These are phyloP conservation scores for Timandra comae DNA, from an alignment of 2,888 invertebrate genomes.

Conservation along the genomic window DNA sequence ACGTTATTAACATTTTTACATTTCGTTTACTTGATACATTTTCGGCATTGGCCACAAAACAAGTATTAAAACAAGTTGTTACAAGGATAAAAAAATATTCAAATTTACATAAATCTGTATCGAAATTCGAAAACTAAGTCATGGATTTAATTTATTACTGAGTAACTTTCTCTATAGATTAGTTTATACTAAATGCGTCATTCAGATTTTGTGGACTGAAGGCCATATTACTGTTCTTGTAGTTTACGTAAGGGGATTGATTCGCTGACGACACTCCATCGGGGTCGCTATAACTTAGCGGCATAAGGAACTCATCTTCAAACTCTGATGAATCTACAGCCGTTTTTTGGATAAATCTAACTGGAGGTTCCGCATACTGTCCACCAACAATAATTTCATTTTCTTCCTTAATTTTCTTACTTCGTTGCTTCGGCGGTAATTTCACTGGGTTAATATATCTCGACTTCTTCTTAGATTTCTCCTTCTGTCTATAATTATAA, in stretches of 20 bases:
- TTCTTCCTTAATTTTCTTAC: constrained; percentile 31
- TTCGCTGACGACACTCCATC: constrained; percentile 37
- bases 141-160: background rate
- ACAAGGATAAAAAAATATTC: background rate
- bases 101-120: background rate
- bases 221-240: constrained; percentile 65
- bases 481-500: constrained; percentile 22
- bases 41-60: too few relatives aligned
- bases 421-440: constrained; percentile 30
- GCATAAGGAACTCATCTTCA: constrained; percentile 32
- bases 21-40: too few relatives aligned
- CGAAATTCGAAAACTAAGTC: background rate
- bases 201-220: constrained; percentile 70
- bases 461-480: constrained; percentile 31
- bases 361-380: constrained; percentile 64
- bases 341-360: constrained; percentile 42
- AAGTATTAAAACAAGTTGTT: too few relatives aligned
- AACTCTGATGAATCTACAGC: too few relatives aligned
- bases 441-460: constrained; percentile 25
- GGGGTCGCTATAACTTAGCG: constrained; percentile 30
- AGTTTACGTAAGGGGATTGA: constrained; percentile 59
- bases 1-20: too few relatives aligned
- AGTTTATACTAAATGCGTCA: constrained; percentile 62
- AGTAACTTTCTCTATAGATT: constrained; percentile 2
- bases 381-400: constrained; percentile 54